Evolutionary conservation across 2,888 invertebrate species (phyloP).

Genomic region (Carcina quercana): DNA sequence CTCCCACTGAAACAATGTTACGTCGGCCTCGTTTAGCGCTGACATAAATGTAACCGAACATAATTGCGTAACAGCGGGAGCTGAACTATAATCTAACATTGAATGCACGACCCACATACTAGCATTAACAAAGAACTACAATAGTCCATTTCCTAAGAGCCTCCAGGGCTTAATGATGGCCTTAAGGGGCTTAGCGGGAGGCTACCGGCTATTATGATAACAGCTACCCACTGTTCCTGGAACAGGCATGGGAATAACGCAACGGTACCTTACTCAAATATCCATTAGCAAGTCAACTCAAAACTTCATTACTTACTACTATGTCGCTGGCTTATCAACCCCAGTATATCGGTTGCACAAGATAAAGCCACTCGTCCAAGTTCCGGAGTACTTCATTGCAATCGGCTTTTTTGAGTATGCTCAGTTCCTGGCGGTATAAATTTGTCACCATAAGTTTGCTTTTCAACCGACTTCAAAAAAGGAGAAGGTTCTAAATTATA

Average conservation of each 20-base stretch:
- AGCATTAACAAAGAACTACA: slow-evolving; percentile 37
- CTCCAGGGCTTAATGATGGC: slow-evolving; percentile 31
- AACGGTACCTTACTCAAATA: slow-evolving; percentile 2
- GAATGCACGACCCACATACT: slow-evolving; percentile 36
- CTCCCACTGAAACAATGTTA: slow-evolving; percentile 22
- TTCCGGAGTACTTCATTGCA: too few species aligned
- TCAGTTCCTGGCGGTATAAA: too few species aligned
- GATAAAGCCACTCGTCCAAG: too few species aligned
- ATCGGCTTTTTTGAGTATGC: too few species aligned
- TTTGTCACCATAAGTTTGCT: too few species aligned
- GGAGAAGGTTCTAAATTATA: too few species aligned
- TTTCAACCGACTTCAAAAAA: too few species aligned
- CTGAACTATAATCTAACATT: slow-evolving; percentile 25
- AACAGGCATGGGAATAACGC: slow-evolving; percentile 1
- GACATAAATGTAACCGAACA: slow-evolving; percentile 27
- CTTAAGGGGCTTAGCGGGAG: slow-evolving; percentile 14
- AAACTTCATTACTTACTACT: too few species aligned
- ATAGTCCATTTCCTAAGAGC: slow-evolving; percentile 43
- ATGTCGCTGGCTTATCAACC: too few species aligned
- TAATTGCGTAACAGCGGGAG: slow-evolving; percentile 42
- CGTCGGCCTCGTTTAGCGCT: slow-evolving; percentile 25
- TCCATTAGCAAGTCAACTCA: too few species aligned
- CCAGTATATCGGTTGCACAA: too few species aligned
- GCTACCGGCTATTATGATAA: slow-evolving; percentile 10
- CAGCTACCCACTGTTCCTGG: slow-evolving; percentile 3